Evolutionary conservation across 2,888 invertebrate species (phyloP).

Genomic region (Octodonta nipae): DNA sequence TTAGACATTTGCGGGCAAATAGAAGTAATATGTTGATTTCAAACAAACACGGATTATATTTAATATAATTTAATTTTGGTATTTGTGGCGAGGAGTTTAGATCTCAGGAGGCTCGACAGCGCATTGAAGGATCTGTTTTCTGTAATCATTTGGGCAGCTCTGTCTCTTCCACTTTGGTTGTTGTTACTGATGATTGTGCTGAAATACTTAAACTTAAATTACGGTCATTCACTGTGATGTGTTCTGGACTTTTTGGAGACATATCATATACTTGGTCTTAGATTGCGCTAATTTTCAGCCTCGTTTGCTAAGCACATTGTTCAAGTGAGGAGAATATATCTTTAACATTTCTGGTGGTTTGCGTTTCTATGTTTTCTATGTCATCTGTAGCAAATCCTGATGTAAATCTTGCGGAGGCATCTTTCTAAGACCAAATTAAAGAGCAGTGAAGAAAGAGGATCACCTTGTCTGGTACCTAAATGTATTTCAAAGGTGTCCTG

Average conservation of each 20-base stretch:
- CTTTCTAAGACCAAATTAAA: constrained; percentile 1
- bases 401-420: neutral
- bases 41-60: neutral
- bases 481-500: neutral
- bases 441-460: constrained; percentile 2
- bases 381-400: neutral
- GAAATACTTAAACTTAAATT: neutral
- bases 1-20: neutral
- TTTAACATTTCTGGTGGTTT: neutral
- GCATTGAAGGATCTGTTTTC: neutral
- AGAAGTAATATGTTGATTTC: neutral
- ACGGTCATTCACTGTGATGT: neutral
- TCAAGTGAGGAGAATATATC: neutral
- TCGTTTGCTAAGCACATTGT: neutral
- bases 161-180: neutral
- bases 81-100: neutral
- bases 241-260: neutral
- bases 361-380: neutral
- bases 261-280: constrained; percentile 1
- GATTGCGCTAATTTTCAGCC: constrained; percentile 1
- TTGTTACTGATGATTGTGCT: constrained; percentile 2
- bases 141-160: neutral
- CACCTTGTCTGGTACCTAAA: neutral
- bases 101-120: neutral
- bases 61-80: neutral